Base-by-base conservation (phyloP, 2,888 invertebrate genomes). In the Coremacera marginata region DNA sequence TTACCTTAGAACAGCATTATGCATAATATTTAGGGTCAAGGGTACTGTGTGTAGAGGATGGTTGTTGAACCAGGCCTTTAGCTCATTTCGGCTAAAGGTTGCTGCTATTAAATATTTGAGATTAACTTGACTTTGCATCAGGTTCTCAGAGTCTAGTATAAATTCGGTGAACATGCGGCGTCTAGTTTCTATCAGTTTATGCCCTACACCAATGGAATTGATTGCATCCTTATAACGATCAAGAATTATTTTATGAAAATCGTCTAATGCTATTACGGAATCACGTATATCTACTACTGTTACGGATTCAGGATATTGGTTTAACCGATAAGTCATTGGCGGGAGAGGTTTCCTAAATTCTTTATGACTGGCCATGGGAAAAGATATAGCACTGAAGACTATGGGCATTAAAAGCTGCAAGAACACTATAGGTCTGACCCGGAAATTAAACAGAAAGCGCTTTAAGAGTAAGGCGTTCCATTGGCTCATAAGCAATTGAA, bases 391-490 rank as follows among this genome's bases (percentile, higher is more conserved):
- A 11, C 52, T 67, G 52, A 74, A 55, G 1, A 74, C 0, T 16
- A 37, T n/a, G 8, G 74, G 74, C 22, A 31, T 7, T 22, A 74
- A 7, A 2, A 74, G 2, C 9, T 52, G 3, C n/a, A 55, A 14
- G 16, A 27, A n/a, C 16, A 65, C 3, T 7, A 67, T 34, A 2
- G 16, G 14, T 37, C 62, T 62, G 25, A 22, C 4, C 5, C 52
- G 65, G 11, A 49, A 25, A 44, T 55, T 27, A 19, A 51, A 72
- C 2, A 68, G 19, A 16, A 77, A 27, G 2, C 72, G 52, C 49
- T 94, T 94, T 65, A 92, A 85, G 86, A 93, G 90, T 88, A 94
- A 92, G 1, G 93, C 94, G 27, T 86, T 82, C 65, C 92, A 90
- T 84, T 93, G 94, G 80, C 92, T 91, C 49, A 88, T 77, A 2